Percentiles rank a stretch among this genome's conserved stretches.
These are phyloP conservation scores for Mormyrops boulengeri DNA, from an alignment of 2,797 vertebrate genomes.

Conservation along the genomic window DNA sequence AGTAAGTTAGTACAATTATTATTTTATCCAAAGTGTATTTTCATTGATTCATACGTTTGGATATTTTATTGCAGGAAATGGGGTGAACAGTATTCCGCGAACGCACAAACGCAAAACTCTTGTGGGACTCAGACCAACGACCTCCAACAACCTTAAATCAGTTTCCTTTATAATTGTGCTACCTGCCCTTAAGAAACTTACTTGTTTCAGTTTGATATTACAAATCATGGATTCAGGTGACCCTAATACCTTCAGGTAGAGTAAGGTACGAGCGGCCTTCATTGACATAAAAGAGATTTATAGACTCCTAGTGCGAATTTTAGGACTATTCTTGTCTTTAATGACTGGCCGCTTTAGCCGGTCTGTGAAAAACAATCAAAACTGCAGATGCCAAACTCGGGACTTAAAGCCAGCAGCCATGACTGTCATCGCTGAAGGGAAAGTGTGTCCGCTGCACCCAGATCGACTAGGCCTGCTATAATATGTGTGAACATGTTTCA, in stretches of 20 bases:
- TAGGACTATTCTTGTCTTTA: conserved; percentile 10
- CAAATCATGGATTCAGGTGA: not conserved
- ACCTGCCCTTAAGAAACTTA: not conserved
- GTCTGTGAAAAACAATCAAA: not conserved
- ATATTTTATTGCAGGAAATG: not conserved
- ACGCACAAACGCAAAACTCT: not conserved
- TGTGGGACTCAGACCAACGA: not conserved
- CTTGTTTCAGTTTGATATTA: not conserved
- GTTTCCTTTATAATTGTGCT: not conserved
- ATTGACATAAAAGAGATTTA: not conserved
- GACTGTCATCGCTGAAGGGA: not conserved
- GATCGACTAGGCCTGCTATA: not conserved
- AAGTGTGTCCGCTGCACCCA: not conserved
- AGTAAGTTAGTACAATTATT: not conserved
- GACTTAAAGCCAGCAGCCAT: not conserved
- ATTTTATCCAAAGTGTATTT: not conserved
- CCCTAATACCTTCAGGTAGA: not conserved
- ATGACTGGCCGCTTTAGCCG: not conserved
- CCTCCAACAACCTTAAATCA: not conserved
- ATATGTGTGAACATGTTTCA: conserved; percentile 8
- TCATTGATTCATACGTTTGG: not conserved
- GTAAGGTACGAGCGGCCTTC: not conserved
- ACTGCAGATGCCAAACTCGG: not conserved
- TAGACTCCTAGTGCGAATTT: not conserved
- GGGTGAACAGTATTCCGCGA: not conserved